Evolutionary conservation across 2,113 vertebrate species (phyloP).

Genomic region (Myrmophylax atrothorax): DNA sequence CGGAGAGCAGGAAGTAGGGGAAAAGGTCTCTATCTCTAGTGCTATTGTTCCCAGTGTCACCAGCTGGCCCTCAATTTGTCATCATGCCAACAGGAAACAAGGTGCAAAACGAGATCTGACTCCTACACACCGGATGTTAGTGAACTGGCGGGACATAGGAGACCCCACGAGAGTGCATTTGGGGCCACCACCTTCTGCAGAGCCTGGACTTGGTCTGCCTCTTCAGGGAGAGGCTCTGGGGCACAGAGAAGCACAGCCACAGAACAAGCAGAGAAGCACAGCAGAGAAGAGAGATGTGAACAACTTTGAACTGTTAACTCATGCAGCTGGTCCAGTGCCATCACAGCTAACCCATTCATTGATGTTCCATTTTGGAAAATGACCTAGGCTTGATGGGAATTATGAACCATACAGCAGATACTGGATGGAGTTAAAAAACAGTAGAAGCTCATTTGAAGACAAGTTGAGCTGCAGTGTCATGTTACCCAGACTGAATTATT

Average conservation of each 20-base stretch:
- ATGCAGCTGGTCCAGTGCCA: accelerated
- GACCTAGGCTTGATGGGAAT: neutral
- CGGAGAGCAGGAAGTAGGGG: neutral
- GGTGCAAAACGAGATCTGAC: slow-evolving; percentile 15
- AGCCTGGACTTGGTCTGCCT: neutral
- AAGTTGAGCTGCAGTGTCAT: slow-evolving; percentile 11
- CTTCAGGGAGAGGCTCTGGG: neutral
- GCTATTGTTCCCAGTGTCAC: slow-evolving; percentile 43
- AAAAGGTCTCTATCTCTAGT: slow-evolving; percentile 13
- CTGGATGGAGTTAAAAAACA: neutral
- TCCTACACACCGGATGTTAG: neutral
- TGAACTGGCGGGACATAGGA: neutral
- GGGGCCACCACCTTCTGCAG: neutral
- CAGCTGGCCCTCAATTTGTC: slow-evolving; percentile 6
- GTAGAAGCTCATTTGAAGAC: neutral
- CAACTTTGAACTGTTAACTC: neutral
- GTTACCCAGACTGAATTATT: slow-evolving; percentile 45
- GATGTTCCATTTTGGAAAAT: neutral
- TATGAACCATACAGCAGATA: neutral
- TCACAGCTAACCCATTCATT: neutral
- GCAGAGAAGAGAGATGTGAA: neutral
- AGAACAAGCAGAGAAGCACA: neutral
- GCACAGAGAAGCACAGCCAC: neutral
- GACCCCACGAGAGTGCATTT: neutral
- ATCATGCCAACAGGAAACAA: slow-evolving; percentile 32